Conservation (phyloP, 2,888 invertebrate species). For the Mayetiola destructor region DNA sequence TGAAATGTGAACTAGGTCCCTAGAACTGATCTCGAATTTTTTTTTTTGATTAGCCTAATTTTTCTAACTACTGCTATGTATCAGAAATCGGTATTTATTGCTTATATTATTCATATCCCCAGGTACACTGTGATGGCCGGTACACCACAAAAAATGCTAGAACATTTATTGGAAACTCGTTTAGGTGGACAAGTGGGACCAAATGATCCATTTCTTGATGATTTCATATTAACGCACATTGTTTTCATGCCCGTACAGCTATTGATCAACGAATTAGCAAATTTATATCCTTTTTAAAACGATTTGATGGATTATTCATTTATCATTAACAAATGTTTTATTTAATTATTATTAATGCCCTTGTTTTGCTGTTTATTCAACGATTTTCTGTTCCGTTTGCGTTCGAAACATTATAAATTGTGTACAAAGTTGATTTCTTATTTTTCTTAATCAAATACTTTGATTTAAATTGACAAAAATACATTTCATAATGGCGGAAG, state of each 20-base stretch:
- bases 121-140: constrained; percentile 80
- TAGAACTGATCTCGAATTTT: too few relatives aligned
- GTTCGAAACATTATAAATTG: background rate
- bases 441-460: background rate
- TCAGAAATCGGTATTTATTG: constrained; percentile 2
- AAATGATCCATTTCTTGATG: constrained; percentile 63
- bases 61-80: too few relatives aligned
- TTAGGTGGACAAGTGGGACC: constrained; percentile 47
- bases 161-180: constrained; percentile 67
- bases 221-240: constrained; percentile 68
- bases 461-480: constrained; percentile 16
- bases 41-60: too few relatives aligned
- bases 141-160: constrained; percentile 71
- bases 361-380: background rate
- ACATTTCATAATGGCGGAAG: constrained; percentile 39
- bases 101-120: constrained; percentile 14
- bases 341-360: background rate
- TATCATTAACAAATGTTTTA: background rate
- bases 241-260: constrained; percentile 67
- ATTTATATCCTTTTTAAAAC: constrained; percentile 59
- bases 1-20: too few relatives aligned
- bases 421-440: background rate
- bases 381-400: background rate
- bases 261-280: constrained; percentile 55
- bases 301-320: background rate